Evolutionary conservation across 2,797 vertebrate genomes (phyloP).

Genomic region (Danio jaintianensis): DNA sequence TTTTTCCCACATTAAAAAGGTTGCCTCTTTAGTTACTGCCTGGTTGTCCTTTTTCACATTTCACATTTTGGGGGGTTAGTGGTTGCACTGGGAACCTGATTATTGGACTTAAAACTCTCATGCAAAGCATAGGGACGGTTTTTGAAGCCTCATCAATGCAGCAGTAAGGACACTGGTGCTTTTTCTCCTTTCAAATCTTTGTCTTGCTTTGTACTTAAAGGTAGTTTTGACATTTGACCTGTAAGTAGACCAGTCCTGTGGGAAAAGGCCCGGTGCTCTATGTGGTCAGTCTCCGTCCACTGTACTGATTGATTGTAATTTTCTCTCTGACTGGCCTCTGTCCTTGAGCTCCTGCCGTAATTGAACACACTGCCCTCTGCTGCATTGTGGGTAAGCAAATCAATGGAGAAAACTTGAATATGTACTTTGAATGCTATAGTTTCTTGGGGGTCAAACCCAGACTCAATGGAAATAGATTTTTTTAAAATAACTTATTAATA

Average conservation of each 20-base stretch:
- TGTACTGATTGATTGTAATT: conserved; percentile 1
- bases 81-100: too few relatives aligned
- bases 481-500: too few relatives aligned
- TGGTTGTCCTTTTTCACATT: too few relatives aligned
- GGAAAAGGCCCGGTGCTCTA: not conserved
- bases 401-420: not conserved
- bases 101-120: too few relatives aligned
- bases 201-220: not conserved
- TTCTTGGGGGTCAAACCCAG: not conserved
- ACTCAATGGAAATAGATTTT: not conserved
- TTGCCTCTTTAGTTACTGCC: too few relatives aligned
- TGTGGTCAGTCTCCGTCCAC: not conserved
- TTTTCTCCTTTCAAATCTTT: not conserved
- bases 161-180: too few relatives aligned
- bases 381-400: not conserved
- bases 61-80: too few relatives aligned
- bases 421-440: not conserved
- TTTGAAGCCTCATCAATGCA: too few relatives aligned
- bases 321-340: not conserved
- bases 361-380: not conserved
- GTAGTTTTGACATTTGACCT: not conserved
- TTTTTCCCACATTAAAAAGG: too few relatives aligned
- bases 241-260: not conserved
- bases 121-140: too few relatives aligned
- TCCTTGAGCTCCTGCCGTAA: not conserved